Conservation (phyloP, 2,797 vertebrate genomes). For the Pangasius djambal region DNA sequence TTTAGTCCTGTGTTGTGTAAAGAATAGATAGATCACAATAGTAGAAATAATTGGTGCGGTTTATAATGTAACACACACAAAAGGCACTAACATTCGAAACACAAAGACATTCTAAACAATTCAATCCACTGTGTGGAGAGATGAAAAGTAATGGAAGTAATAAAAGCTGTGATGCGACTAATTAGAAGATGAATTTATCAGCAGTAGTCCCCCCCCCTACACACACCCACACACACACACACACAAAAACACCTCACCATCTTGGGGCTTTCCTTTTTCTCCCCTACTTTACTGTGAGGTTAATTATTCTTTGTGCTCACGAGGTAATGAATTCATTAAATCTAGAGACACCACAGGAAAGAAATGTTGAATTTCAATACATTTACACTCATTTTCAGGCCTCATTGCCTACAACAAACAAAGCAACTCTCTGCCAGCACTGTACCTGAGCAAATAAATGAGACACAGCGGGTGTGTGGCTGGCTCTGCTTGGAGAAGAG, state of each 20-base stretch:
- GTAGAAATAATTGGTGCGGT: not conserved
- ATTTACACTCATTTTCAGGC: constrained; percentile 41
- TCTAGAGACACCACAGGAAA: constrained; percentile 17
- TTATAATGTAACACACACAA: not conserved
- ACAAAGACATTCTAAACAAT: not conserved
- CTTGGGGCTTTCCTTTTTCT: not conserved
- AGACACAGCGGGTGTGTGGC: constrained; percentile 18
- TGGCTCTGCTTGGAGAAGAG: constrained; percentile 27
- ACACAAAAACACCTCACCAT: not conserved
- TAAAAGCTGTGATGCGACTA: constrained; percentile 1
- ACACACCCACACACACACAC: too few species aligned
- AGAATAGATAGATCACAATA: not conserved
- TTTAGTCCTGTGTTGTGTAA: not conserved
- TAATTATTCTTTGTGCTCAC: constrained; percentile 21
- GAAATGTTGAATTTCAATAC: constrained; percentile 47
- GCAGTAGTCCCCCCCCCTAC: not conserved
- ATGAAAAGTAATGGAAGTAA: not conserved
- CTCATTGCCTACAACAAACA: constrained; percentile 41
- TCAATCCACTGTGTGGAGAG: not conserved
- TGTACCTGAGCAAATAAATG: constrained; percentile 54
- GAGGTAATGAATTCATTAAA: constrained; percentile 29
- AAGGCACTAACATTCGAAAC: not conserved
- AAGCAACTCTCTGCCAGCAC: constrained; percentile 11
- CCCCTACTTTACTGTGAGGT: not conserved
- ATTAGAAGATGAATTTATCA: not conserved